A percentile compares a stretch with the other conserved stretches of the same genome.
These are phyloP conservation scores for Euleptes europaea DNA, from an alignment of 2,113 vertebrate species.

Conservation along the genomic window DNA sequence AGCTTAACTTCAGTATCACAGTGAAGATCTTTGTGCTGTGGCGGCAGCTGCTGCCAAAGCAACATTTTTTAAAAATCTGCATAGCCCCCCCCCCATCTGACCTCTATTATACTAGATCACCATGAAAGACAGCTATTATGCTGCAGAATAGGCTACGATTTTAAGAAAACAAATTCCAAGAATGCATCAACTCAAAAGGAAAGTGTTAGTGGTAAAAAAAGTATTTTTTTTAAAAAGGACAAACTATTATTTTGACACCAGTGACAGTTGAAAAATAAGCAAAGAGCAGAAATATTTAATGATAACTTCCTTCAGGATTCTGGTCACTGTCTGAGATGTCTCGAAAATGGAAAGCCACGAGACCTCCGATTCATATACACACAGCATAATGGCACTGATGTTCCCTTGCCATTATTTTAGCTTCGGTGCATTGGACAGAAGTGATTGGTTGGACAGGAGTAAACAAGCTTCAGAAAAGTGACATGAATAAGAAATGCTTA, in stretches of 20 bases:
- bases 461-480: slow-evolving; percentile 28
- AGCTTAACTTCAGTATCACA: too few species aligned
- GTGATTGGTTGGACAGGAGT: slow-evolving; percentile 28
- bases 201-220: slow-evolving; percentile 9
- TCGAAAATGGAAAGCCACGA: slow-evolving; percentile 43
- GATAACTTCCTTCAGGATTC: slow-evolving; percentile 42
- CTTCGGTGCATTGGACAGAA: slow-evolving; percentile 8
- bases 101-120: background rate
- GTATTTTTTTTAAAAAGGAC: slow-evolving; percentile 26
- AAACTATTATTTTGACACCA: slow-evolving; percentile 48
- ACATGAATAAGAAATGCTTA: slow-evolving; percentile 37
- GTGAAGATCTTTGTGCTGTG: too few species aligned
- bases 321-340: slow-evolving; percentile 29
- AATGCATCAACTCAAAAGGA: slow-evolving; percentile 54
- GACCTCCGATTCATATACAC: background rate
- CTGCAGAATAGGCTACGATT: background rate
- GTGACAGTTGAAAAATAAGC: slow-evolving; percentile 52
- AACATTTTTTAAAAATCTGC: too few species aligned
- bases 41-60: too few species aligned
- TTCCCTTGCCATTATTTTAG: slow-evolving; percentile 1
- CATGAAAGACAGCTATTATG: slow-evolving; percentile 7
- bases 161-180: slow-evolving; percentile 45
- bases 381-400: slow-evolving; percentile 4
- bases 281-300: slow-evolving; percentile 60
- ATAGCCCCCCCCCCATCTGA: background rate